Percentiles rank a stretch among this genome's conserved stretches.
These are phyloP conservation scores for Gila orcuttii DNA, from an alignment of 2,113 vertebrate genomes.

Conservation along the genomic window DNA sequence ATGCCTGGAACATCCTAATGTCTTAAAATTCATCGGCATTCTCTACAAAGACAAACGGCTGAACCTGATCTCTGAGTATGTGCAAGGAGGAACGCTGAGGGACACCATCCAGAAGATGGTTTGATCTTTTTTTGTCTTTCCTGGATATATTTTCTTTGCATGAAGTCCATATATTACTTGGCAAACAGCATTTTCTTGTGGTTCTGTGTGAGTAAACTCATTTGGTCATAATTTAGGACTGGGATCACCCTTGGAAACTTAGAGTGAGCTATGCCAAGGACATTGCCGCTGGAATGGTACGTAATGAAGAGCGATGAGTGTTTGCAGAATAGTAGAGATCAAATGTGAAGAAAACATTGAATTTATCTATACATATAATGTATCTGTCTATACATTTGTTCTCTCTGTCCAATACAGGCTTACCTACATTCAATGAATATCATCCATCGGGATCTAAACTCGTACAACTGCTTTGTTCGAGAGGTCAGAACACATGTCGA, in stretches of 20 bases:
- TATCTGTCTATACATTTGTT: background rate
- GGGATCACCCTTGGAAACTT: conserved; percentile 87
- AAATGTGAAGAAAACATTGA: background rate
- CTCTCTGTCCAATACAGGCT: conserved; percentile 67
- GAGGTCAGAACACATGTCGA: conserved; percentile 76
- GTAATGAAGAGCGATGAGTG: conserved; percentile 4
- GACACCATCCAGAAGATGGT: conserved; percentile 92
- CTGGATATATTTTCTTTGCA: background rate
- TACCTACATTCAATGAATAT: conserved; percentile 99
- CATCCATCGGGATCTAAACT: conserved; percentile 97
- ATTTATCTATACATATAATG: background rate
- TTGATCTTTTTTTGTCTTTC: background rate
- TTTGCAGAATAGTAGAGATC: no score
- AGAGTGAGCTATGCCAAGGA: conserved; percentile 94
- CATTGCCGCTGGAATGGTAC: conserved; percentile 93
- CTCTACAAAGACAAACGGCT: conserved; percentile 97
- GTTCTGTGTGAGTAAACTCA: background rate
- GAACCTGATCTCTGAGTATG: conserved; percentile 95
- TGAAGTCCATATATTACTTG: background rate
- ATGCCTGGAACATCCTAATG: conserved; percentile 94
- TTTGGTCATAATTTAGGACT: conserved; percentile 74
- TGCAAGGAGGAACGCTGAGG: conserved; percentile 90
- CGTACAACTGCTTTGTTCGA: conserved; percentile 94
- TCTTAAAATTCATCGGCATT: conserved; percentile 94
- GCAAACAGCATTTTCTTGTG: background rate